Conservation (phyloP, 2,797 vertebrate species). For the Pampus argenteus region DNA sequence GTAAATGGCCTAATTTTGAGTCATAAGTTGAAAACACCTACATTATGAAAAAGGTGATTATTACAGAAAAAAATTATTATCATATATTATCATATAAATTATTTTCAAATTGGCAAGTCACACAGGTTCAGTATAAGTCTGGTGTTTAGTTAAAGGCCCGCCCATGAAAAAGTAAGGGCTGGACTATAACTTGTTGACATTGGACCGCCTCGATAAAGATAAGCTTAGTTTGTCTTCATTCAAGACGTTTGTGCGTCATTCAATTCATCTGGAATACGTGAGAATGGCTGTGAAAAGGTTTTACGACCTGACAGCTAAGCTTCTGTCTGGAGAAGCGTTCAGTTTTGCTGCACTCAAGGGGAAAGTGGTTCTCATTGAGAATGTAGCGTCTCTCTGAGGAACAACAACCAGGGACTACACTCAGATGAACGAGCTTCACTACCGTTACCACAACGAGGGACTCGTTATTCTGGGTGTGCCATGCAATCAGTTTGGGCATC, state of each 20-base stretch:
- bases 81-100: too few species aligned
- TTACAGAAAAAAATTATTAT: too few species aligned
- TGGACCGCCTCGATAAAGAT: not conserved
- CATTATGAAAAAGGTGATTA: too few species aligned
- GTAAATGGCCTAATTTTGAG: not conserved
- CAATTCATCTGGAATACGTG: not conserved
- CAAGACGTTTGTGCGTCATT: not conserved
- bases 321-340: constrained; percentile 81
- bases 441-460: constrained; percentile 82
- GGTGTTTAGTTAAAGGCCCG: not conserved
- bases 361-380: constrained; percentile 90
- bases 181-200: constrained; percentile 16
- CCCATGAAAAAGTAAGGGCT: constrained; percentile 17
- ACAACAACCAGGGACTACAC: constrained; percentile 91
- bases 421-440: constrained; percentile 92
- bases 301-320: constrained; percentile 81
- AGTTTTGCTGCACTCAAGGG: constrained; percentile 82
- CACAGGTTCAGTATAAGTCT: too few species aligned
- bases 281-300: constrained; percentile 76
- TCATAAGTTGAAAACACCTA: not conserved
- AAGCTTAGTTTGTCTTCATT: fast-evolving
- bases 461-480: constrained; percentile 91
- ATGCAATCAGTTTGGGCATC: constrained; percentile 95
- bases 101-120: too few species aligned
- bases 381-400: constrained; percentile 96